phyloP scores from a whole-genome alignment of 2,888 invertebrate genomes.

The Chaetoderma sp. region DNA sequence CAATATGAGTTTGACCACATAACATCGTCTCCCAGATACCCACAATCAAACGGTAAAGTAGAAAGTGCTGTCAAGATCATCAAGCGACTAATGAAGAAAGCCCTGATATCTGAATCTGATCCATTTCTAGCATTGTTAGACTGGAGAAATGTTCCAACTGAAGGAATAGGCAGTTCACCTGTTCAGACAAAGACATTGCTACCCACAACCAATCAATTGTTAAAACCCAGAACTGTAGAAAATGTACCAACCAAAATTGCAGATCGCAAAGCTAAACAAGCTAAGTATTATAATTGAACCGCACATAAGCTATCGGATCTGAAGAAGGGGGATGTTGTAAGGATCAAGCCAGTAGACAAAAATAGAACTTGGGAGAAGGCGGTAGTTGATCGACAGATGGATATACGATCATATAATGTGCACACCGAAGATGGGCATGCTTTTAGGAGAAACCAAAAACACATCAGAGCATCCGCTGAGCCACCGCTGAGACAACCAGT shows the following conservation, averaged over 20 bases:
- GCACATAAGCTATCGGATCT: background rate
- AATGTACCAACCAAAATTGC: background rate
- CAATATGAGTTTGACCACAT: background rate
- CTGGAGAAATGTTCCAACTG: background rate
- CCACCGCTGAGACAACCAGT: too few species aligned
- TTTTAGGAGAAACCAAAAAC: background rate
- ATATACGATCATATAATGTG: background rate
- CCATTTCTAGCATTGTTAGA: background rate
- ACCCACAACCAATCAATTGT: background rate
- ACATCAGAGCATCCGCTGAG: background rate
- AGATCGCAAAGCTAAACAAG: background rate
- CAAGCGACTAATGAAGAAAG: background rate
- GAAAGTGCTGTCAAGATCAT: background rate
- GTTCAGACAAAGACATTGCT: conserved; percentile 7
- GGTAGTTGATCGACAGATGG: background rate
- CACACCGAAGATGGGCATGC: background rate
- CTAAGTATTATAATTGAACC: background rate
- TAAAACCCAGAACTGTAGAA: background rate
- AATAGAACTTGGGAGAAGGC: background rate
- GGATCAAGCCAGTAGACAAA: background rate
- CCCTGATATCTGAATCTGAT: background rate
- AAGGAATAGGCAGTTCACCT: conserved; percentile 2
- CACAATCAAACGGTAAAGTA: background rate
- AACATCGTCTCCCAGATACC: background rate
- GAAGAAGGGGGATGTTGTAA: background rate